These are phyloP conservation scores for Melospiza melodia DNA, from an alignment of 2,113 vertebrate species.

Conservation along the genomic window DNA sequence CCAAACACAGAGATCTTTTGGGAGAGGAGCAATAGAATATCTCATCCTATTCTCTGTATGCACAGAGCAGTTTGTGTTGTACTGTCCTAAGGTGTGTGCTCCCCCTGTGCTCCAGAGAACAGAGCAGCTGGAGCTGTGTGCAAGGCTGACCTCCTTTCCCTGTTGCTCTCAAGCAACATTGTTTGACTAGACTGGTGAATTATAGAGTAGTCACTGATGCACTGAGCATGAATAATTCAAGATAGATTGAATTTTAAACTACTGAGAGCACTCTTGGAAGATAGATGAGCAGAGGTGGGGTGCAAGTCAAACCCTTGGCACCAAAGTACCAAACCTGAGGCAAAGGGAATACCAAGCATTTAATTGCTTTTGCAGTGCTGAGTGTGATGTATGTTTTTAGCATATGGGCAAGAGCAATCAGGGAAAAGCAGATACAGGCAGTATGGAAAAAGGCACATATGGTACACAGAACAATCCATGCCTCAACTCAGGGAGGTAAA, in stretches of 20 bases:
- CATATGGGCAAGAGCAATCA: background rate
- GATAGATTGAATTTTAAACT: slow-evolving; percentile 35
- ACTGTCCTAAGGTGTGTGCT: background rate
- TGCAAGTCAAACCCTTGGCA: background rate
- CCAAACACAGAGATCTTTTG: background rate
- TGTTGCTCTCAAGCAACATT: background rate
- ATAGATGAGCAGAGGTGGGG: background rate
- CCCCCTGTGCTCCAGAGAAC: background rate
- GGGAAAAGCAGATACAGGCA: background rate
- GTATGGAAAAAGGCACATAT: background rate
- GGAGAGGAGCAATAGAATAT: background rate
- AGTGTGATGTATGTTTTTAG: background rate
- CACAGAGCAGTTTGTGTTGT: background rate
- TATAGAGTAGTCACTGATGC: slow-evolving; percentile 19
- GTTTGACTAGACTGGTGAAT: slow-evolving; percentile 5
- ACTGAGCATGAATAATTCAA: slow-evolving; percentile 52
- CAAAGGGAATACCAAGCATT: background rate
- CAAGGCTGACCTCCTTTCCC: slow-evolving; percentile 29
- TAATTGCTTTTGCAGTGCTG: background rate
- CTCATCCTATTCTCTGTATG: background rate
- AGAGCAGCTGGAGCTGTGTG: background rate
- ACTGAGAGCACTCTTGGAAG: background rate
- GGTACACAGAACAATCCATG: background rate
- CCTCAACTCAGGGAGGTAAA: background rate
- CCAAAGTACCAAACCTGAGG: background rate